phyloP scores from a whole-genome alignment of 2,888 invertebrate species.

The Psylliodes chrysocephalus region DNA sequence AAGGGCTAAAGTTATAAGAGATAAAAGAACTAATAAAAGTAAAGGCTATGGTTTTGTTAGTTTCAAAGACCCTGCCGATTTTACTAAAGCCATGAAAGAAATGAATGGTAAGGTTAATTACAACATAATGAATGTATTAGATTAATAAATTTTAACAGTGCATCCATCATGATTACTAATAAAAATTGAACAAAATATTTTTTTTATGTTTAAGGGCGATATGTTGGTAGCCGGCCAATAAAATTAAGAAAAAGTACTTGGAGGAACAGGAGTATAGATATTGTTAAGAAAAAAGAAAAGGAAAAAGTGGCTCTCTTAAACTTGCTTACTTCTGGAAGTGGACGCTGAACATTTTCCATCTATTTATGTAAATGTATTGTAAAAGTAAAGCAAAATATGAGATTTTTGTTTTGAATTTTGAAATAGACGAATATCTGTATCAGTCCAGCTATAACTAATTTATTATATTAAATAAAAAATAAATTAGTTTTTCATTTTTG shows the following conservation, averaged over 20 bases:
- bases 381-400: too few relatives aligned
- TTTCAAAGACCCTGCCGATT: slow-evolving; percentile 97
- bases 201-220: slow-evolving; percentile 83
- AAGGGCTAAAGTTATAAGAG: slow-evolving; percentile 94
- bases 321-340: slow-evolving; percentile 71
- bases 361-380: too few relatives aligned
- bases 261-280: slow-evolving; percentile 92
- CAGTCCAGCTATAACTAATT: too few relatives aligned
- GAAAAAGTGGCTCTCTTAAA: slow-evolving; percentile 89
- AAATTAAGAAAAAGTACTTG: slow-evolving; percentile 97
- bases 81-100: slow-evolving; percentile 98
- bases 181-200: too few relatives aligned
- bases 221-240: slow-evolving; percentile 98
- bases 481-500: too few relatives aligned
- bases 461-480: too few relatives aligned
- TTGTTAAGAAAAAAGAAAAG: slow-evolving; percentile 95
- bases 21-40: slow-evolving; percentile 96
- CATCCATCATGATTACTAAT: too few relatives aligned
- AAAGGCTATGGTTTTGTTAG: slow-evolving; percentile 99
- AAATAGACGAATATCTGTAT: too few relatives aligned
- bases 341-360: slow-evolving; percentile 32
- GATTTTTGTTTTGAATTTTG: too few relatives aligned
- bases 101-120: slow-evolving; percentile 86
- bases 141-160: slow-evolving; percentile 13
- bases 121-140: not conserved